These are phyloP conservation scores for Cyclargus thomasi DNA, from an alignment of 1,140 invertebrate species.

Conservation along the genomic window DNA sequence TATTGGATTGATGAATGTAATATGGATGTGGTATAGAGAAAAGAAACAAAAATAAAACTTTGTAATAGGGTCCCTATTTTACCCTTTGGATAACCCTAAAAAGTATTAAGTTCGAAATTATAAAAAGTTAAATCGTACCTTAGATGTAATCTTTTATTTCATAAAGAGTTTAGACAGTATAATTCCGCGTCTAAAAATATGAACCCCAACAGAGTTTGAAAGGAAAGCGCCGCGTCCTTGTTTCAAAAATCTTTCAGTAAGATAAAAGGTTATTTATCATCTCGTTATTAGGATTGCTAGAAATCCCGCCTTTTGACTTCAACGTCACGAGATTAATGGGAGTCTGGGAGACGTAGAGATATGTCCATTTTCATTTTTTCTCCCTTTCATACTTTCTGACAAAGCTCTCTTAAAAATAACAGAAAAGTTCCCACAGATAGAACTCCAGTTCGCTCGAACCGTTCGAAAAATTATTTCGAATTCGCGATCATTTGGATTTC, in stretches of 20 bases:
- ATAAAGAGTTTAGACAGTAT: neutral
- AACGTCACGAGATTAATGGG: slow-evolving; percentile 19
- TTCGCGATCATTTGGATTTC: neutral
- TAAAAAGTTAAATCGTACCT: no score
- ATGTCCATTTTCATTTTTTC: slow-evolving; percentile 21
- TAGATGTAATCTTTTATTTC: neutral
- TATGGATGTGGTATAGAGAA: neutral
- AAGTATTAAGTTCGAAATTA: no score
- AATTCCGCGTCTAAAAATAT: neutral
- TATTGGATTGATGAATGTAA: neutral
- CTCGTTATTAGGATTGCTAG: slow-evolving; percentile 14
- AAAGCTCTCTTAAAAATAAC: neutral
- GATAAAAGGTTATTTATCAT: slow-evolving; percentile 17
- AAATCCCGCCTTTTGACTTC: slow-evolving; percentile 19
- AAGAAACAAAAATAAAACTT: no score
- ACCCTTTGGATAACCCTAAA: no score
- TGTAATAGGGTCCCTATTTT: no score
- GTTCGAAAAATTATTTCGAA: neutral
- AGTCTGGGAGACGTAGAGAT: slow-evolving; percentile 9
- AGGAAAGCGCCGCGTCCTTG: neutral
- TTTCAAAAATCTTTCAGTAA: slow-evolving; percentile 13
- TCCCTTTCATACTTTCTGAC: slow-evolving; percentile 16
- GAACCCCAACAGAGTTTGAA: neutral
- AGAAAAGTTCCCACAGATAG: neutral
- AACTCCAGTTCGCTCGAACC: neutral